Base-by-base conservation (phyloP, 2,888 invertebrate species). In the Lamellibrachia satsuma region DNA sequence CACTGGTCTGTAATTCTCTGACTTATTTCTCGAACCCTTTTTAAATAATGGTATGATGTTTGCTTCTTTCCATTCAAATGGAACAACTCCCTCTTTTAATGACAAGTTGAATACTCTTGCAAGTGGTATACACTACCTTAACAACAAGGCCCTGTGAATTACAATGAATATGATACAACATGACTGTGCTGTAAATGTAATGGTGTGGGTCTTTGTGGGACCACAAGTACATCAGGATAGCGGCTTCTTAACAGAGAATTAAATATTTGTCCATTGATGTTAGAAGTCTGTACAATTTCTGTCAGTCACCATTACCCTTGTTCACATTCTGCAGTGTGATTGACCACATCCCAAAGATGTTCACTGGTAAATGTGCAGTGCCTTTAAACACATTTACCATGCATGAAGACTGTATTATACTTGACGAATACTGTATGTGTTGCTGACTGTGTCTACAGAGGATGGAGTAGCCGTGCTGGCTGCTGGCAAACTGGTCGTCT, bases 401-500 rank as follows among this genome's bases (percentile, higher is more conserved):
- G 60, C 2, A 60, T 15, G 22, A 60, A 1, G 15, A 75, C n/a
- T 22, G 15, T 2, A 75, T 22, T 75, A 15, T 75, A 75, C 75
- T 75, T 75, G 3, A 22, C 15, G 0, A 75, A 15, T 22, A 39
- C 39, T 39, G 39, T 39, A 39, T 39, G 39, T 39, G 39, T 39
- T 39, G 39, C 39, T 11, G 11, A 75, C 75, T n/a, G n/a, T 75
- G 75, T 22, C n/a, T 22, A n/a, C 75, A 75, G 75, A 22, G 75
- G 75, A 75, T 22, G 75, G 75, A 7, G 75, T 94, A 7, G 93
- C 92, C 9, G 93, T 94, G 60, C 91, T 94, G 92, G 91, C 94
- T 6, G 91, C 51, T 60, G 93, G 92, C n/a, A 90, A 57, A 4
- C 27, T 94, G 75, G 39, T 90, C 2, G 93, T 91, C 15, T 92